Base-by-base conservation (phyloP, 2,888 invertebrate genomes). In the Agonopterix alstromeriana region DNA sequence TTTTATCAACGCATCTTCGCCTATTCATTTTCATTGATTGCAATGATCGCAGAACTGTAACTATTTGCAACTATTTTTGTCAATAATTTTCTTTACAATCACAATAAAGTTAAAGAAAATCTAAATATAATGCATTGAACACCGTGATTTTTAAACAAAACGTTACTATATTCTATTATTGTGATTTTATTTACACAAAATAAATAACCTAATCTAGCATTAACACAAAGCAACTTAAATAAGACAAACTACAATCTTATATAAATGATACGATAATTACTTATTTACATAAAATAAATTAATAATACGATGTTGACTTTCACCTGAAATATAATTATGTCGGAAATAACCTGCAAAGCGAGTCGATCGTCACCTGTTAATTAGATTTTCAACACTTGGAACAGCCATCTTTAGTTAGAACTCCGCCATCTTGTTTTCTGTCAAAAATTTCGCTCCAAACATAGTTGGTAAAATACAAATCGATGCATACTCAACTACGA, bases 101-200 rank as follows among this genome's bases (percentile, higher is more conserved):
- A 11, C 44, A 10, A 45, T 11, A 45, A 46, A 46, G 10, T 40
- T 27, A 40, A 9, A 38, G 38, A n/a, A 0, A 38, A 27, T 10
- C 27, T 46, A 38, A 38, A 27, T 40, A 40, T 40, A 46, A 11
- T 17, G 38, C 38, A 2, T 45, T 46, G 46, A 46, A 46, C 46
- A 46, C 46, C 14, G 46, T 40, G 46, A 36, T 45, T 36, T 45
- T n/a, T 11, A 43, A 57, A 53, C 48, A 27, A 55, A 54, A 53
- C 10, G 27, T 45, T 48, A n/a, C n/a, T n/a, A n/a, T n/a, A 48
- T 17, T 46, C 48, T 49, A 36, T 36, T 45, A 36, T 12, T 44
- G 49, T 48, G 41, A 36, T n/a, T 42, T 49, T 51, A 56, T 51
- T 48, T 50, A 56, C 49, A 51, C 49, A 43, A 40, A 38, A 35